Percentiles rank a stretch among this genome's conserved stretches.
phyloP scores from a whole-genome alignment of 2,797 vertebrate genomes.

The Triplophysa bombifrons region DNA sequence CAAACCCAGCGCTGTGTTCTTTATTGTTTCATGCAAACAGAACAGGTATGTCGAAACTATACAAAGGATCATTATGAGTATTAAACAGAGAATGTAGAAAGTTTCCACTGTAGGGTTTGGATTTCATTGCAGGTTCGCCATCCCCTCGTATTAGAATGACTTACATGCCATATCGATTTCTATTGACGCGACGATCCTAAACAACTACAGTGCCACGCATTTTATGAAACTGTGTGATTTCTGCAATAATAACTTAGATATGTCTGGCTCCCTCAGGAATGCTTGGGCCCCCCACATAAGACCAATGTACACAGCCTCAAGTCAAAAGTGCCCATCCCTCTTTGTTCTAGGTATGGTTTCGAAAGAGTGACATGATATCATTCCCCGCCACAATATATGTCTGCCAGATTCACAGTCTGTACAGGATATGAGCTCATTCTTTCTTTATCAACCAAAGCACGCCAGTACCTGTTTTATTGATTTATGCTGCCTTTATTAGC shows the following conservation, averaged over 20 bases:
- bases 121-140: not conserved
- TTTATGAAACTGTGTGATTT: slow-evolving; percentile 15
- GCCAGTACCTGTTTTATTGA: slow-evolving; percentile 40
- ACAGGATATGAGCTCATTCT: slow-evolving; percentile 59
- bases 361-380: slow-evolving; percentile 43
- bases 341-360: slow-evolving; percentile 14
- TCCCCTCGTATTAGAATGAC: not conserved
- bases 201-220: not conserved
- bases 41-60: slow-evolving; percentile 23
- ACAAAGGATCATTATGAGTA: slow-evolving; percentile 24
- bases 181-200: not conserved
- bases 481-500: slow-evolving; percentile 39
- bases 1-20: slow-evolving; percentile 17
- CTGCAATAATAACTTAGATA: not conserved
- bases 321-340: not conserved
- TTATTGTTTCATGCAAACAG: slow-evolving; percentile 30
- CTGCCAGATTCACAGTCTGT: slow-evolving; percentile 38
- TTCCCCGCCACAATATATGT: slow-evolving; percentile 34
- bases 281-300: not conserved
- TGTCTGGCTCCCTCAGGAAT: not conserved
- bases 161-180: not conserved
- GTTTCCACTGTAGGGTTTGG: not conserved
- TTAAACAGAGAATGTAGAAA: slow-evolving; percentile 21
- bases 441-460: slow-evolving; percentile 42
- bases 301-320: not conserved